Base-by-base conservation (phyloP, 2,113 vertebrate species). In the Lampris megalopsis region DNA sequence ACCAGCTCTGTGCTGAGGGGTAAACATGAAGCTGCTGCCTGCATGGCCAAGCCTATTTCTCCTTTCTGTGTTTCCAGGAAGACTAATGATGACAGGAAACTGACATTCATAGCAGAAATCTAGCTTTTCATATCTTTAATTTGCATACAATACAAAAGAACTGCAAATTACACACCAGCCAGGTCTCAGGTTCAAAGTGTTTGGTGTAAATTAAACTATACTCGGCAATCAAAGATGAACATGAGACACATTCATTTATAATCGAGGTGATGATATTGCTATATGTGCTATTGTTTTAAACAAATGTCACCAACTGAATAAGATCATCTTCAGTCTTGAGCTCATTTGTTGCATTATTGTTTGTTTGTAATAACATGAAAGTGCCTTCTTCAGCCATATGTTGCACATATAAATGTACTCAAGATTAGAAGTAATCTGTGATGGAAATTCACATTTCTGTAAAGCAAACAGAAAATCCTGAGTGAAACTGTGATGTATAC, bases 1-100 rank as follows among this genome's bases (percentile, higher is more conserved):
- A 79, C 52, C 75, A 64, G 84, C 67, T 54, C 73, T 13, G 59
- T 50, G 79, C 76, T 73, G 70, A 73, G 53, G 75, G 81, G 79
- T 89, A 87, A 89, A 90, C 86, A 88, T 37, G 76, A 80, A 58
- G 71, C 80, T 69, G 73, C 79, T 84, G 64, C 82, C 71, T 77
- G 24, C 24, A 61, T 35, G 50, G 62, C 78, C 81, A 67, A 66
- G 47, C 63, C 77, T 57, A 58, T 77, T 81, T 78, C 64, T 61
- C 66, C 47, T 54, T 5, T 47, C 65, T 77, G 64, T 71, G 71
- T 84, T 75, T 40, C 48, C 57, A n/a, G 11, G 47, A 53, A 40
- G 13, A 10, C 11, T 81, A 78, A 84, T 78, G 64, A 50, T 38
- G 50, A 62, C 50, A 48, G 61, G 80, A 75, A 56, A 54, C 43